Percentiles rank a stretch among this genome's conserved stretches.
Evolutionary conservation across 2,113 vertebrate species (phyloP).

Genomic region (Nesoenas mayeri): DNA sequence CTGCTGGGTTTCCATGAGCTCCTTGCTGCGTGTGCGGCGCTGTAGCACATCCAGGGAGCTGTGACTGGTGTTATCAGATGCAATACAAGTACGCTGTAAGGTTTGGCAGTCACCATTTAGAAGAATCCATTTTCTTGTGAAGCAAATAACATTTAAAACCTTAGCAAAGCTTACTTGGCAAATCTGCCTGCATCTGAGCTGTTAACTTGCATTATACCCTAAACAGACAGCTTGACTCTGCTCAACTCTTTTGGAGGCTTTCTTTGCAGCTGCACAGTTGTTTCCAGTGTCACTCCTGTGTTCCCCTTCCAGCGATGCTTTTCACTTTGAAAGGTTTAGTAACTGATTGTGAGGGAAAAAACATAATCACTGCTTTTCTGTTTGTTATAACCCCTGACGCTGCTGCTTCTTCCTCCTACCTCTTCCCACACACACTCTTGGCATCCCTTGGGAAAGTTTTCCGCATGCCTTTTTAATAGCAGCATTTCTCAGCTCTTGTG

Average conservation of each 20-base stretch:
- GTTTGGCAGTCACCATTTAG: neutral
- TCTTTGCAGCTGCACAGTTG: neutral
- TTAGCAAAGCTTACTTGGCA: slow-evolving; percentile 1
- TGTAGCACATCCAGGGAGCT: neutral
- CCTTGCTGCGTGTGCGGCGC: neutral
- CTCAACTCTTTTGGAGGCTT: neutral
- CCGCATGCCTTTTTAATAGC: slow-evolving; percentile 41
- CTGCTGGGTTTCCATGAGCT: neutral
- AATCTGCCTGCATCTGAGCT: neutral
- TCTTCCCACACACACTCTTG: slow-evolving; percentile 57
- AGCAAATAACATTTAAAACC: slow-evolving; percentile 1
- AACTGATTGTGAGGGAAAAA: slow-evolving; percentile 11
- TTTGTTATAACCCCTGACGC: slow-evolving; percentile 16
- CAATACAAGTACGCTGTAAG: neutral
- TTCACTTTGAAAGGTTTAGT: slow-evolving; percentile 27
- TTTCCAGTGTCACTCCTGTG: slow-evolving; percentile 2
- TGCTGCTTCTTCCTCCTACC: slow-evolving; percentile 50
- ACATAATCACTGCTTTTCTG: neutral
- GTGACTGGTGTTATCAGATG: neutral
- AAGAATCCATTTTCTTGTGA: neutral
- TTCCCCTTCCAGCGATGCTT: slow-evolving; percentile 1
- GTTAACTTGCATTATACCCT: neutral
- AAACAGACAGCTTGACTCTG: neutral
- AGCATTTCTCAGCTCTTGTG: slow-evolving; percentile 59
- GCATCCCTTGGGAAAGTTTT: slow-evolving; percentile 63